Conservation (phyloP, 2,113 vertebrate species). For the Gallinago media region DNA sequence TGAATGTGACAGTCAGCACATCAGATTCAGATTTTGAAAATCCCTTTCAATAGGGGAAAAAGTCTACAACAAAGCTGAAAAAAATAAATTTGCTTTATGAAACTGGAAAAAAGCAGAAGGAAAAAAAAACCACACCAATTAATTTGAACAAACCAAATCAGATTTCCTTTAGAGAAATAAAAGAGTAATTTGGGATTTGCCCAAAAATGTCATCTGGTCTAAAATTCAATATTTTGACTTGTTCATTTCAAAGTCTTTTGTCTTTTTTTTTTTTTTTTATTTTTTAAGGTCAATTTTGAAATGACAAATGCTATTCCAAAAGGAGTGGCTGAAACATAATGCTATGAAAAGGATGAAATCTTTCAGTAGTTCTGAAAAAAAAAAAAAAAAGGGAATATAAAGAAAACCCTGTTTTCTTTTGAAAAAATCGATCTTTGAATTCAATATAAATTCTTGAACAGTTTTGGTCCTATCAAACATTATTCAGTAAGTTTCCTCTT, state of each 20-base stretch:
- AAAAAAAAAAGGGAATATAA: neutral
- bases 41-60: neutral
- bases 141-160: neutral
- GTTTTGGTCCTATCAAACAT: neutral
- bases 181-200: neutral
- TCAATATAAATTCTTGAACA: neutral
- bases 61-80: neutral
- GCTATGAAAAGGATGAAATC: neutral
- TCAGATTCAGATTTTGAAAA: neutral
- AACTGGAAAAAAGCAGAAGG: neutral
- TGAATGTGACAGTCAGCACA: neutral
- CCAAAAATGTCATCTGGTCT: conserved; percentile 16
- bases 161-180: neutral
- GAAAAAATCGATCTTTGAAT: neutral
- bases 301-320: neutral
- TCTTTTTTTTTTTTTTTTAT: neutral
- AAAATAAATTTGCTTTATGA: neutral
- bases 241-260: neutral
- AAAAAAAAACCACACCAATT: neutral
- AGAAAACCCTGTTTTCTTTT: neutral
- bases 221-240: conserved; percentile 34
- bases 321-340: neutral
- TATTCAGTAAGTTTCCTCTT: neutral
- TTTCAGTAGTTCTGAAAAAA: neutral
- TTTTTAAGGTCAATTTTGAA: neutral